phyloP scores from a whole-genome alignment of 2,888 invertebrate genomes.

The Ephialtes manifestator region DNA sequence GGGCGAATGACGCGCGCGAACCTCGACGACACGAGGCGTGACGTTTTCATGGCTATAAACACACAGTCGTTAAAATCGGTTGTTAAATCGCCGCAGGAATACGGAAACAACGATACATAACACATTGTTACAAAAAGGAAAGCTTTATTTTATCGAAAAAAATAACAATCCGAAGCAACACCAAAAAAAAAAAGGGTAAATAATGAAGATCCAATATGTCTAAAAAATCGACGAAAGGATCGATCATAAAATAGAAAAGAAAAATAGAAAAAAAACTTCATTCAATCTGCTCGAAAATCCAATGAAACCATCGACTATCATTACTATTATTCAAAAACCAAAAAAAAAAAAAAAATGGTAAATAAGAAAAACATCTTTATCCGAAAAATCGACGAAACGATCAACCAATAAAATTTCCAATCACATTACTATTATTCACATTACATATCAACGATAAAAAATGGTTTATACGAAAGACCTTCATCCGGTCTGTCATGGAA shows the following conservation, averaged over 20 bases:
- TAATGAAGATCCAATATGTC: background rate
- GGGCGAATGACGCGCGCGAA: constrained; percentile 34
- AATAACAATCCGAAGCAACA: background rate
- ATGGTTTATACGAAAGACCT: background rate
- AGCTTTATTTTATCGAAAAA: background rate
- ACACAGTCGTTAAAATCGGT: constrained; percentile 13
- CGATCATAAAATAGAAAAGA: background rate
- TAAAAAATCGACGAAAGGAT: background rate
- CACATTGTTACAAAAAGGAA: background rate
- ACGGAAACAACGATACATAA: background rate
- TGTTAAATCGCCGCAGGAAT: background rate
- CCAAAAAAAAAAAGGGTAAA: background rate
- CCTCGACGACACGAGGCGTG: constrained; percentile 41
- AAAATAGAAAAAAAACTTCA: no score
- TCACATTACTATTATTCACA: no score
- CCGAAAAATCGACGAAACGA: background rate
- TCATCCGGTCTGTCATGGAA: background rate
- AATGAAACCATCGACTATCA: no score
- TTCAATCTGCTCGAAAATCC: no score
- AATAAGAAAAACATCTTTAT: background rate
- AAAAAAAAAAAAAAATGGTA: background rate
- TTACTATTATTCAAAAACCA: no score
- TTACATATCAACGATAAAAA: background rate
- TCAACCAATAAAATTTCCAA: background rate
- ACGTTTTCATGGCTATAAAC: constrained; percentile 25